Evolutionary conservation across 2,888 invertebrate genomes (phyloP), one percentile per base, ranked within the genome.

Genomic region (Helleia helle): DNA sequence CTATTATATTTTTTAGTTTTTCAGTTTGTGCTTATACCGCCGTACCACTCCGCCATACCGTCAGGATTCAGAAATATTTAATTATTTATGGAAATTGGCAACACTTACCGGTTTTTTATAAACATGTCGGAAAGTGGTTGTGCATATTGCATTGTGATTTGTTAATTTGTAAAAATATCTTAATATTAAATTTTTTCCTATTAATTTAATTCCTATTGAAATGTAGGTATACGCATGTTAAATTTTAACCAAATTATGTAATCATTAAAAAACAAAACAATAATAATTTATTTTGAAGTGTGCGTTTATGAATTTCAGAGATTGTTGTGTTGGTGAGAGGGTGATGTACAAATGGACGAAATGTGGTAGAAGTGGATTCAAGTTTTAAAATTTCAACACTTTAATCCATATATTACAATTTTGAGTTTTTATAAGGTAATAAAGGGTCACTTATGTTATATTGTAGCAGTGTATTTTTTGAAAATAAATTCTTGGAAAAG

Each of bases 241-340:
- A 11, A 1, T 6, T 14, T 4, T 22, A 22, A 22, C 3, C 7
- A 7, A 34, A 8, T 22, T 12, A 7, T 12, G 12, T 18, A 24
- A 36, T 42, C 37, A 5, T 4, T 26, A 29, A 13, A 29, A 30
- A 25, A 44, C 40, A 47, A 41, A 25, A 25, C 47, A 46, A 51
- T 57, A 51, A 51, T 52, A 39, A 44, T 53, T 26, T 46, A 45
- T 39, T 36, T 61, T 54, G 64, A 61, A 53, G 59, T 66, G 65
- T 68, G 68, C 69, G 70, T 58, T 65, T 65, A 60, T 65, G 53
- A 64, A 61, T 71, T 70, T 68, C 65, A 67, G 62, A 70, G 59
- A 61, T 68, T 74, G 72, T 77, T 80, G 76, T 79, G 71, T 72
- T 76, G 61, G 74, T 75, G 70, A 69, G 39, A n/a, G n/a, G n/a